These are phyloP conservation scores for Tetraneura akinire DNA, from an alignment of 1,140 invertebrate species.

Conservation along the genomic window DNA sequence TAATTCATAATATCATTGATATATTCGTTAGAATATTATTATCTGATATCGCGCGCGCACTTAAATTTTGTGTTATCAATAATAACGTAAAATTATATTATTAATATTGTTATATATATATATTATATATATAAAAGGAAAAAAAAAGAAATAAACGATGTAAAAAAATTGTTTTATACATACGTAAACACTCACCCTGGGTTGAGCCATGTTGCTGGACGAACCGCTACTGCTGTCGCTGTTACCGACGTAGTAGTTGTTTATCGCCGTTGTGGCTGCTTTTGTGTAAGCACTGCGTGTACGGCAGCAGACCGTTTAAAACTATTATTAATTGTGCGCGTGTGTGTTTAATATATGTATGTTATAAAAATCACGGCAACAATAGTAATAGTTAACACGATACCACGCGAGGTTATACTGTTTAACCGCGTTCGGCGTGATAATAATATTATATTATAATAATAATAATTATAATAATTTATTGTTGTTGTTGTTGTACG, in stretches of 20 bases:
- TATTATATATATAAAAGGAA: background rate
- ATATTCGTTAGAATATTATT: background rate
- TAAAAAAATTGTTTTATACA: too few relatives aligned
- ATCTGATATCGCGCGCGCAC: too few relatives aligned
- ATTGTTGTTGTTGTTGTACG: background rate
- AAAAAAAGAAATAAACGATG: background rate
- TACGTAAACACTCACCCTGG: conserved; percentile 46
- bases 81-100: too few relatives aligned
- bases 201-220: conserved; percentile 20
- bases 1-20: too few relatives aligned
- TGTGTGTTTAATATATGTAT: too few relatives aligned
- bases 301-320: background rate
- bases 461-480: too few relatives aligned
- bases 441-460: too few relatives aligned
- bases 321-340: background rate
- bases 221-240: conserved; percentile 63
- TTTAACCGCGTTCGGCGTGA: too few relatives aligned
- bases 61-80: too few relatives aligned
- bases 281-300: background rate
- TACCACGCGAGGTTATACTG: background rate
- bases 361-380: background rate
- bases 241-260: background rate
- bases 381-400: background rate
- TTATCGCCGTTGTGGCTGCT: conserved; percentile 37
- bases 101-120: background rate